These are phyloP conservation scores for Blastobasis lacticolella DNA, from an alignment of 2,888 invertebrate genomes.

Conservation along the genomic window DNA sequence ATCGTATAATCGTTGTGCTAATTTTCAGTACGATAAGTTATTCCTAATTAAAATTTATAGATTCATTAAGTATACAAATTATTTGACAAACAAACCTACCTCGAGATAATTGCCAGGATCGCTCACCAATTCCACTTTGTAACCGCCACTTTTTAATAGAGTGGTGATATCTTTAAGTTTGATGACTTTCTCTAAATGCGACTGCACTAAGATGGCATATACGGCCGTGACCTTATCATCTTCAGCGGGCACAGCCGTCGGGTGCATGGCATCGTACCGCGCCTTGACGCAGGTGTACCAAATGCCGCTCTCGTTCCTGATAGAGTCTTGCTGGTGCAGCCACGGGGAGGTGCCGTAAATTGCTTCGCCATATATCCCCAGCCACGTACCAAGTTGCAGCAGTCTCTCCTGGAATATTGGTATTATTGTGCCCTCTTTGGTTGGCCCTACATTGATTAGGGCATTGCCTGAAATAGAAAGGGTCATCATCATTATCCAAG, in stretches of 20 bases:
- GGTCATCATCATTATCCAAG: neutral
- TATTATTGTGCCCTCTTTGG: conserved; percentile 88
- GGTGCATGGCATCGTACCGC: conserved; percentile 28
- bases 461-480: conserved; percentile 76
- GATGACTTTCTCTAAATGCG: conserved; percentile 77
- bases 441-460: conserved; percentile 90
- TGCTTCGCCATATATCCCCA: conserved; percentile 88
- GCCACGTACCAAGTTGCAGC: conserved; percentile 85
- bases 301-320: conserved; percentile 76
- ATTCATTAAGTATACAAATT: no score
- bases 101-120: conserved; percentile 18
- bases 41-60: no score
- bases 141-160: conserved; percentile 33
- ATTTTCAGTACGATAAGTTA: no score
- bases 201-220: conserved; percentile 80
- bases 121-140: conserved; percentile 39
- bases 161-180: conserved; percentile 28
- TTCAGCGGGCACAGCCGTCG: conserved; percentile 26
- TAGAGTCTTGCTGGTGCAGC: conserved; percentile 86
- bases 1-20: no score
- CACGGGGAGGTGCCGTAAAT: conserved; percentile 88
- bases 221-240: conserved; percentile 46
- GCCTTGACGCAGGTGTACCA: conserved; percentile 79
- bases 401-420: conserved; percentile 92
- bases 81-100: no score